Evolutionary conservation across 2,797 vertebrate genomes (phyloP).

Genomic region (Onychomys arenicola): DNA sequence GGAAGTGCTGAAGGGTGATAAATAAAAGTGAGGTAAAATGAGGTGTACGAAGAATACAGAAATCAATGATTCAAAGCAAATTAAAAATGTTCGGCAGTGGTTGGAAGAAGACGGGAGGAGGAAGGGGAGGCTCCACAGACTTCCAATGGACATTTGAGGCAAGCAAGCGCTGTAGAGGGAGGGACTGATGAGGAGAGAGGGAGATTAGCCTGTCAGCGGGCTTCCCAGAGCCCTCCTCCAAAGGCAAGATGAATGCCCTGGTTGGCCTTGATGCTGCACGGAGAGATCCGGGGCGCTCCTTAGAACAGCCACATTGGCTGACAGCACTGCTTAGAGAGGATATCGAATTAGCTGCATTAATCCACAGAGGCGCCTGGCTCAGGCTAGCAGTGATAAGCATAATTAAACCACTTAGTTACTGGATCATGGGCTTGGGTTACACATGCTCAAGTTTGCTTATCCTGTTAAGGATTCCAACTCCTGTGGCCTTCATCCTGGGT

Average conservation of each 20-base stretch:
- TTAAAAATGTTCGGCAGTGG: slow-evolving; percentile 66
- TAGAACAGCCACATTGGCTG: slow-evolving; percentile 66
- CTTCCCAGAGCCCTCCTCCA: neutral
- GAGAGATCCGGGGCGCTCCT: slow-evolving; percentile 22
- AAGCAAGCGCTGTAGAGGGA: neutral
- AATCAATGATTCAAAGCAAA: slow-evolving; percentile 78
- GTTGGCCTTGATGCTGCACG: neutral
- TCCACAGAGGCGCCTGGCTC: slow-evolving; percentile 79
- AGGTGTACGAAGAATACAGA: slow-evolving; percentile 64
- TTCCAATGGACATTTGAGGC: neutral
- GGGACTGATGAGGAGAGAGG: neutral
- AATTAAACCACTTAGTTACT: slow-evolving; percentile 86
- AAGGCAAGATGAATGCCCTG: neutral
- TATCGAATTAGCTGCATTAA: slow-evolving; percentile 82
- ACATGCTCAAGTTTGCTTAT: slow-evolving; percentile 53
- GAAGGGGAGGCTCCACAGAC: neutral
- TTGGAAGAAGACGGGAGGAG: neutral
- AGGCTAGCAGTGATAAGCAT: slow-evolving; percentile 83
- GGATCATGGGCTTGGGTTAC: slow-evolving; percentile 70
- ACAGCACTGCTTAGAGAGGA: slow-evolving; percentile 76
- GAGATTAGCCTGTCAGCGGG: neutral
- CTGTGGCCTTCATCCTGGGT: neutral
- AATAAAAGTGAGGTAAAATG: slow-evolving; percentile 59
- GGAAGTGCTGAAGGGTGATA: slow-evolving; percentile 68
- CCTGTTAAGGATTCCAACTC: slow-evolving; percentile 1